Conservation (phyloP, 2,797 vertebrate species). For the Silurus aristotelis region DNA sequence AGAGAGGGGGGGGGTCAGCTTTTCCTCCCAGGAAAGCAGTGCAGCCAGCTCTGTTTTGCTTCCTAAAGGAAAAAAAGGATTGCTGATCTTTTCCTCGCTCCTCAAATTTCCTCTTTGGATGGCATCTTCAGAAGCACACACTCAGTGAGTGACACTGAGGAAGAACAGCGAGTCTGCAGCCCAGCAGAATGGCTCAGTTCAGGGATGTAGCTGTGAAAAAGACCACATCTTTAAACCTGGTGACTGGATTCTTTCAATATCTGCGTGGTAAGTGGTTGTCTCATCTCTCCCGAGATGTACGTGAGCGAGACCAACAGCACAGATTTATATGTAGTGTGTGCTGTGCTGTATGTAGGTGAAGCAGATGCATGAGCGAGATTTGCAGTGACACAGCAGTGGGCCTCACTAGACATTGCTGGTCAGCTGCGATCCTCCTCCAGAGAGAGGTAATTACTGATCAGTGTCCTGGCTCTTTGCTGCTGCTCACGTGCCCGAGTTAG, state of each 20-base stretch:
- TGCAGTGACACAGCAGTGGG: slow-evolving; percentile 59
- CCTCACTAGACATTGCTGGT: slow-evolving; percentile 69
- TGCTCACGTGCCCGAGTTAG: slow-evolving; percentile 40
- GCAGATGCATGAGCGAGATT: slow-evolving; percentile 62
- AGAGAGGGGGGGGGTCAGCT: slow-evolving; percentile 58
- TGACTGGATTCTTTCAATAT: slow-evolving; percentile 83
- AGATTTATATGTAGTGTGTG: slow-evolving; percentile 55
- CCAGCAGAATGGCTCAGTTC: slow-evolving; percentile 77
- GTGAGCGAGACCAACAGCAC: slow-evolving; percentile 23
- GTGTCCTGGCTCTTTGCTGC: slow-evolving; percentile 56
- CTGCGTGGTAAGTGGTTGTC: slow-evolving; percentile 80
- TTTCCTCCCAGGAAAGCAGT: slow-evolving; percentile 67
- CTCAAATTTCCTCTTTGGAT: slow-evolving; percentile 66
- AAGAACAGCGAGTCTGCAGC: slow-evolving; percentile 58
- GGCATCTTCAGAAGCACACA: slow-evolving; percentile 56
- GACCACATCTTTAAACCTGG: slow-evolving; percentile 77
- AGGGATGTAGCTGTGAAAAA: slow-evolving; percentile 78
- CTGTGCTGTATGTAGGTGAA: slow-evolving; percentile 59
- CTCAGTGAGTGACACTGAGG: slow-evolving; percentile 51
- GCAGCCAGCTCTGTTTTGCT: slow-evolving; percentile 71
- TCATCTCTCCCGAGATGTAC: slow-evolving; percentile 50
- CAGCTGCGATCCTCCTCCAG: slow-evolving; percentile 64
- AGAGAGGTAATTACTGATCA: slow-evolving; percentile 69
- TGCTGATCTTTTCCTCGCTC: slow-evolving; percentile 44
- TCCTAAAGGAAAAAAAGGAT: slow-evolving; percentile 67